Base-by-base conservation (phyloP, 2,113 vertebrate species). In the Proteles cristata region DNA sequence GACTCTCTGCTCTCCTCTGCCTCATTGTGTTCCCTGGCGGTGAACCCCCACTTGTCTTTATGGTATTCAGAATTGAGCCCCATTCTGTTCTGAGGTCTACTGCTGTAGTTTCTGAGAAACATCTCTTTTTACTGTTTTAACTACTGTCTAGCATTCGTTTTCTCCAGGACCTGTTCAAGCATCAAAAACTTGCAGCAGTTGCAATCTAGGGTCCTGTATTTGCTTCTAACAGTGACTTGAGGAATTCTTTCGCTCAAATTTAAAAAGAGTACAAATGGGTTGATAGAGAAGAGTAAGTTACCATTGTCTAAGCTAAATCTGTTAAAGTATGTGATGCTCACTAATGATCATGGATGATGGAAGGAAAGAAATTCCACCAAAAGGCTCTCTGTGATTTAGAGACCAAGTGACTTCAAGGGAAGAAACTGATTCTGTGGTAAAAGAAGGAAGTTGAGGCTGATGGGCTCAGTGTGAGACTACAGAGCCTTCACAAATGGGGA, bases 181-280 rank as follows among this genome's bases (percentile, higher is more conserved):
- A 68, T 71, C 61, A 90, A 65, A 63, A 58, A 39, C 5, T 26
- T 90, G 12, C 35, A 94, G 28, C n/a, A 71, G 0, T 88, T 65
- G 9, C n/a, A 11, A 53, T 14, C 21, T 26, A 33, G 14, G 21
- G 45, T 33, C 61, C 25, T 81, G 39, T 86, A 68, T 92, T 96
- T 92, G 7, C 48, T 53, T 92, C 35, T 92, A 80, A 82, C 53
- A 92, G 39, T 86, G n/a, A 43, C 43, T 96, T n/a, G n/a, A 92
- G 26, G 63, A 50, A 61, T 89, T 80, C 45, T 96, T 96, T 94
- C n/a, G 48, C 55, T 74, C 15, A 84, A 39, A n/a, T 50, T 79
- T 83, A 81, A 76, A 81, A 63, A 91, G 66, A 81, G 1, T 10
- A 81, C 11, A 69, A 33, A 89, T 43, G 21, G 2, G n/a, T 94